Conservation (phyloP, 2,797 vertebrate species). For the Pelobates cultripes region DNA sequence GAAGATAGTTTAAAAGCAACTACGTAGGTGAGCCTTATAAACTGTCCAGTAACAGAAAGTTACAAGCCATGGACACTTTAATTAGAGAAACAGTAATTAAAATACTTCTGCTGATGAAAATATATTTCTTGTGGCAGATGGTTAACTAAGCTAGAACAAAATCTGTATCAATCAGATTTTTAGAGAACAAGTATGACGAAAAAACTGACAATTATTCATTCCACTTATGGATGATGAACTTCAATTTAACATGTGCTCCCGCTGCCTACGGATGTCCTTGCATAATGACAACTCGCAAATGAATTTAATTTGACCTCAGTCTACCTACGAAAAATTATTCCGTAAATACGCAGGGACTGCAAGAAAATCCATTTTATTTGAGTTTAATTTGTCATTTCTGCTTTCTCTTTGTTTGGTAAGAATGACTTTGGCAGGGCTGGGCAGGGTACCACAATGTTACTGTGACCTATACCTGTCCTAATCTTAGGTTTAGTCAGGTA, state of each 20-base stretch:
- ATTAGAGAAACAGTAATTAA: not conserved
- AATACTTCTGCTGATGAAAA: not conserved
- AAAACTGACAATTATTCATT: constrained; percentile 48
- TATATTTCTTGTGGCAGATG: not conserved
- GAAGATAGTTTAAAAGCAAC: no score
- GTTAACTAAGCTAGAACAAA: not conserved
- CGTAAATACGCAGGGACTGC: constrained; percentile 22
- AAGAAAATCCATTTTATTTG: constrained; percentile 33
- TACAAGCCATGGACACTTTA: not conserved
- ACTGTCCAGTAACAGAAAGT: no score
- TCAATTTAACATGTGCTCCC: constrained; percentile 42
- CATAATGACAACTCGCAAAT: constrained; percentile 54
- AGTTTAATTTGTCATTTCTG: not conserved
- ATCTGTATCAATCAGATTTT: constrained; percentile 1
- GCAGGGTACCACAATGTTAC: no score
- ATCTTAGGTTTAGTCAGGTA: no score
- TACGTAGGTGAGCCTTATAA: no score
- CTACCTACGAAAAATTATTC: constrained; percentile 43
- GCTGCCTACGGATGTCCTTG: constrained; percentile 43
- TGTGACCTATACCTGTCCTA: no score
- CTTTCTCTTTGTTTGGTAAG: no score
- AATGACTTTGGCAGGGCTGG: no score
- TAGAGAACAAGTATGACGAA: constrained; percentile 10
- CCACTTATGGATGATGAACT: constrained; percentile 39
- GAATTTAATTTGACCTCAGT: constrained; percentile 52